A percentile compares a stretch with the other conserved stretches of the same genome.
phyloP scores from a whole-genome alignment of 1,140 invertebrate species.

The Solenopsis fugax region DNA sequence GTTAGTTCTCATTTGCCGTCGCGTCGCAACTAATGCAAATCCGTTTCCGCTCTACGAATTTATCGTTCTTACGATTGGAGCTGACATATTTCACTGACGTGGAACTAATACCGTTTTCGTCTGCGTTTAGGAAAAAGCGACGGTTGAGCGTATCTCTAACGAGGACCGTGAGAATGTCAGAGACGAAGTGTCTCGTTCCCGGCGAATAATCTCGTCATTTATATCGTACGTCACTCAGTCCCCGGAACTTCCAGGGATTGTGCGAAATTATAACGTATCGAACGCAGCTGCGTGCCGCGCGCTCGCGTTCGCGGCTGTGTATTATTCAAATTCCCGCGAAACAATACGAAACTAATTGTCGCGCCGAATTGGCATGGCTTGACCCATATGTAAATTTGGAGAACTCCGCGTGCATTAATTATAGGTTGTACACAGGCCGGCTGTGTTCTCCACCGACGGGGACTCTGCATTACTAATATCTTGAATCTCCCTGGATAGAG shows the following conservation, averaged over 20 bases:
- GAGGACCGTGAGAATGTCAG: slow-evolving; percentile 69
- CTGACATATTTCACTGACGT: slow-evolving; percentile 64
- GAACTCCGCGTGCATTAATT: slow-evolving; percentile 77
- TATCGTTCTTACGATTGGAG: slow-evolving; percentile 60
- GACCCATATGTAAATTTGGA: slow-evolving; percentile 78
- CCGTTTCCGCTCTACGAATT: slow-evolving; percentile 37
- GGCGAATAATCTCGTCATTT: slow-evolving; percentile 74
- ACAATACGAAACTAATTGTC: slow-evolving; percentile 68
- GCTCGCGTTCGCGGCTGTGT: slow-evolving; percentile 12
- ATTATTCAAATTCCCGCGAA: slow-evolving; percentile 64
- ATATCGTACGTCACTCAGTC: slow-evolving; percentile 67
- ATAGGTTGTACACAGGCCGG: slow-evolving; percentile 69
- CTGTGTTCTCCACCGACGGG: slow-evolving; percentile 42
- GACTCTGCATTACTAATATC: slow-evolving; percentile 76
- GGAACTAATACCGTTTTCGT: slow-evolving; percentile 69
- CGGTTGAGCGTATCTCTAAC: slow-evolving; percentile 43
- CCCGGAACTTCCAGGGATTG: not conserved
- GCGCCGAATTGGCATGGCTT: slow-evolving; percentile 64
- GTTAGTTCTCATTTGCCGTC: slow-evolving; percentile 50
- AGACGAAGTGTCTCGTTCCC: slow-evolving; percentile 68
- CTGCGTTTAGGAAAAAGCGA: slow-evolving; percentile 66
- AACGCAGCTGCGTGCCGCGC: slow-evolving; percentile 30
- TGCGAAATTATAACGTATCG: slow-evolving; percentile 48
- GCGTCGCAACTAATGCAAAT: slow-evolving; percentile 55
- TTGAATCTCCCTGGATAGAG: slow-evolving; percentile 69